Evolutionary conservation across 1,140 invertebrate genomes (phyloP), one percentile per base, ranked within the genome.

Genomic region (Drosophila tristis): DNA sequence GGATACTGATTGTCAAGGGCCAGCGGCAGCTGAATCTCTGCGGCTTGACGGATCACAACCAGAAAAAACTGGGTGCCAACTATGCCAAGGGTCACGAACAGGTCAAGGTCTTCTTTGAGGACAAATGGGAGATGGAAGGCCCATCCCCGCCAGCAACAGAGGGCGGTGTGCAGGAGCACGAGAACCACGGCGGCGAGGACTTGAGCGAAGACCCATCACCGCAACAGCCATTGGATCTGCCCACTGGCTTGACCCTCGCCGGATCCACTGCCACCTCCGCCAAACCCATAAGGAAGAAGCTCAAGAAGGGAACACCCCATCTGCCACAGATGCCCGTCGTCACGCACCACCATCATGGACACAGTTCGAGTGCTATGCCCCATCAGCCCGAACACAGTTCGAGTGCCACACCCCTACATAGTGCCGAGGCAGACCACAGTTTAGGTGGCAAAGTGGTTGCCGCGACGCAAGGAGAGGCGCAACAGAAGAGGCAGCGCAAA

Each of bases 1-100:
- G 95, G 57, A 95, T 97, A 79, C 92, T 97, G 63, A 95, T 97
- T 2, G 95, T 97, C 0, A 95, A 96, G 93, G 96, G 95, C 3
- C 95, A 96, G 67, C 94, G 94, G 65, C 95, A 95, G 87, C 92
- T 97, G 16, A 93, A 95, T 64, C 96, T 96, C 5, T 97, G 96
- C 92, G 96, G 95, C 2, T 92, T 97, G 61, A 92, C 96, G 64
- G 95, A 97, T 63, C 94, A 95, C 68, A 94, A 94, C 82, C 93
- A 93, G 80, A 94, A 95, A 75, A 95, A 95, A 82, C 90, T 93
- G 74, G 93, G 93, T 48, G 92, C 93, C 39, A 93, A 93, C 39
- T 91, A 93, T 61, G 92, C 93, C 43, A 92, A 94, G 62, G 95
- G 94, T 42, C 93, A 95, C 80, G 93, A 93, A 20, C 94, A 95